Evolutionary conservation across 2,797 vertebrate genomes (phyloP), one percentile per base, ranked within the genome.

Genomic region (Diceros bicornis): DNA sequence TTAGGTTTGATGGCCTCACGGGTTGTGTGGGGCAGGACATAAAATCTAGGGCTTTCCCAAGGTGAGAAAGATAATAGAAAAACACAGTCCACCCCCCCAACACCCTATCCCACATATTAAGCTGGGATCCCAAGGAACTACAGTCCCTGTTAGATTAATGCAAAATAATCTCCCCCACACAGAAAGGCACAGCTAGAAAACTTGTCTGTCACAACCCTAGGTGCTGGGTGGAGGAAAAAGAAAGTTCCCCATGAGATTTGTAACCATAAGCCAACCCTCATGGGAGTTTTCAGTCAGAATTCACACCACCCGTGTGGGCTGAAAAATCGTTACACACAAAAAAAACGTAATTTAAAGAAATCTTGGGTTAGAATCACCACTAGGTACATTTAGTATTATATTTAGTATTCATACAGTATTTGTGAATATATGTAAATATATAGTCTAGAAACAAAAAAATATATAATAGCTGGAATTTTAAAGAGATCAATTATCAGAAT

Each of bases 181-280:
- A 93, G 71, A 94, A 78, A 66, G 64, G 23, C 79, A 69, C 74
- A 71, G 29, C 23, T 69, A 75, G 69, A 75, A 95, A 94, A 91
- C 47, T 2, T 52, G 29, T 79, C 34, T 50, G 37, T 59, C 25
- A 59, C 62, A 87, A 52, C 23, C 17, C 14, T 52, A 50, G 57
- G 9, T 61, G 37, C 21, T 55, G 47, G 37, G 32, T 79, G 11
- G 62, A 69, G 3, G 37, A 27, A 8, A 77, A 74, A 55, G 50
- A 87, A 64, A 75, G n/a, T 74, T 94, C 77, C 44, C 77, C 14
- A 4, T 69, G 52, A 93, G 75, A 92, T 87, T 7, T 87, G 29
- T 23, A 84, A 92, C 4, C 3, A 1, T 27, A 85, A 89, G 14
- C 64, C 93, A 94, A 23, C 3, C 17, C 17, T 61, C 59, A 1